phyloP scores from a whole-genome alignment of 2,113 vertebrate species.

The Syngnathus floridae region DNA sequence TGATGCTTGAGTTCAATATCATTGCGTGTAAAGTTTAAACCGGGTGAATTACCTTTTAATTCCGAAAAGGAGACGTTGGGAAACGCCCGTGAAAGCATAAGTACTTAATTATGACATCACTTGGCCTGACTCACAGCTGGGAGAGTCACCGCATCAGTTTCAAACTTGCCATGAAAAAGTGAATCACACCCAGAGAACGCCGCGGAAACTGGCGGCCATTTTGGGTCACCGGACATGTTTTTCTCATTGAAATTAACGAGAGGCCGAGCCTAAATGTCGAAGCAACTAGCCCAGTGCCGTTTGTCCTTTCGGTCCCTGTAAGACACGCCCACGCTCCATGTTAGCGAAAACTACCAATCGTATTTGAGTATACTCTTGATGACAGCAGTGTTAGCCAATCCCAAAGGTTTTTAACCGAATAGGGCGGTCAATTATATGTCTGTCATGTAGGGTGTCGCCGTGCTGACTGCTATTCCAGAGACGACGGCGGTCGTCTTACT shows the following conservation, averaged over 20 bases:
- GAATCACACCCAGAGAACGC: slow-evolving; percentile 23
- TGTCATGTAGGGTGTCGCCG: slow-evolving; percentile 69
- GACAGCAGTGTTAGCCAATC: slow-evolving; percentile 41
- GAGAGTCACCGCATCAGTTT: slow-evolving; percentile 55
- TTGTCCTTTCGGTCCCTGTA: slow-evolving; percentile 45
- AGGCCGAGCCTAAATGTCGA: slow-evolving; percentile 53
- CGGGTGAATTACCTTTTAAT: slow-evolving; percentile 18
- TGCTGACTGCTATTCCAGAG: slow-evolving; percentile 71
- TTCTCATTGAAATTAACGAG: background rate
- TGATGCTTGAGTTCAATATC: background rate
- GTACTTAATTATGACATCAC: slow-evolving; percentile 65
- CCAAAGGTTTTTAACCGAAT: slow-evolving; percentile 19
- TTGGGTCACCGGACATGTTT: slow-evolving; percentile 40
- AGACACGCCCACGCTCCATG: slow-evolving; percentile 34
- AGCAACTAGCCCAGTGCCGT: slow-evolving; percentile 39
- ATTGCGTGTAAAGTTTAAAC: background rate
- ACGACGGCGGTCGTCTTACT: slow-evolving; percentile 74
- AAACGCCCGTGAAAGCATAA: slow-evolving; percentile 61
- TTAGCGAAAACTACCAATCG: slow-evolving; percentile 46
- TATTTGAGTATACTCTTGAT: accelerated
- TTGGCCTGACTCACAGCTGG: slow-evolving; percentile 65
- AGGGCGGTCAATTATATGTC: slow-evolving; percentile 55
- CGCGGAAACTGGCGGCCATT: slow-evolving; percentile 52
- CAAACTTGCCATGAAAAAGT: slow-evolving; percentile 44
- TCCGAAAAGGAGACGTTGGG: slow-evolving; percentile 50